Evolutionary conservation across 2,113 vertebrate species (phyloP).

Genomic region (Hemichromis elongatus): DNA sequence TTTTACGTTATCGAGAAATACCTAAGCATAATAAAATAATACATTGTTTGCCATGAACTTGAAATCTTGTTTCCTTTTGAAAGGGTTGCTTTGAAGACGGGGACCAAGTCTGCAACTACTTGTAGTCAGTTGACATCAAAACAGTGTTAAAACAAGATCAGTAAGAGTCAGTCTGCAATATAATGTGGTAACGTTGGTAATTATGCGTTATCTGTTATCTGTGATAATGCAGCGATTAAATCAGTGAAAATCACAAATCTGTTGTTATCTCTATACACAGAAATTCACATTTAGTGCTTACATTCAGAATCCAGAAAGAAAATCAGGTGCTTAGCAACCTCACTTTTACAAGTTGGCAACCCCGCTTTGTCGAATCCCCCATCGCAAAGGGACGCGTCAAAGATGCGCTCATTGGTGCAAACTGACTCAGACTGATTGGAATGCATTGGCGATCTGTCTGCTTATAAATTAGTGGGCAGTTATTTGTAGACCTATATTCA

Average conservation of each 20-base stretch:
- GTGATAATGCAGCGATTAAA: background rate
- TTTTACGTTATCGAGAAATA: background rate
- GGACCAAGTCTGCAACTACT: background rate
- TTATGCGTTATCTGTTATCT: background rate
- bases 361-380: no score
- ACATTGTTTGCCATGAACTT: background rate
- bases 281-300: background rate
- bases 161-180: background rate
- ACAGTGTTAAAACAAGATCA: background rate
- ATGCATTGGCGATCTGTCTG: no score
- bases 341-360: background rate
- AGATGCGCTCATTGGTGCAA: no score
- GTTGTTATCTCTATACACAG: background rate
- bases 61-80: accelerated
- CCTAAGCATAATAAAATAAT: background rate
- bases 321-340: background rate
- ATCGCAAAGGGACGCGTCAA: no score
- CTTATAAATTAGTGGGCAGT: no score
- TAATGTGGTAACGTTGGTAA: background rate
- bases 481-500: no score
- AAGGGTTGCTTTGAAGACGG: background rate
- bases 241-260: background rate
- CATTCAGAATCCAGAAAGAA: background rate
- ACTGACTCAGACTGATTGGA: no score
- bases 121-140: background rate